Conservation (phyloP, 1,140 invertebrate species). For the Melitaea cinxia region DNA sequence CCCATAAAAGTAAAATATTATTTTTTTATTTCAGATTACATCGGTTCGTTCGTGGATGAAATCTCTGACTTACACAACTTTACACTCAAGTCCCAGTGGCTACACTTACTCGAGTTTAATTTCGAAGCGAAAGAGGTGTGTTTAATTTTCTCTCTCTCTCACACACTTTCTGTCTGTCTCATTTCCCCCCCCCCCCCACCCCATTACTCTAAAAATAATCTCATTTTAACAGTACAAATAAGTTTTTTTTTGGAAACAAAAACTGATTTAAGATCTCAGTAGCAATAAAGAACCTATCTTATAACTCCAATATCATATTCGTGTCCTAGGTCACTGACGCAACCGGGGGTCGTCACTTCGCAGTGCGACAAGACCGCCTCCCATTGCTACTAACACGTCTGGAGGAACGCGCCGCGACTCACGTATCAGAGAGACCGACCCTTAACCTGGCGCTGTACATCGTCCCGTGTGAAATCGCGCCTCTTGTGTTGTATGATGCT, state of each 20-base stretch:
- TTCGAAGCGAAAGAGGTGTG: constrained; percentile 83
- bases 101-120: constrained; percentile 91
- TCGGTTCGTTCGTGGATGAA: constrained; percentile 87
- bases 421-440: constrained; percentile 90
- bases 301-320: too few relatives aligned
- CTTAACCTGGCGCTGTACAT: constrained; percentile 94
- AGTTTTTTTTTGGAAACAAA: too few relatives aligned
- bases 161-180: too few relatives aligned
- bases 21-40: constrained; percentile 83
- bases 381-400: constrained; percentile 90
- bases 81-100: constrained; percentile 92
- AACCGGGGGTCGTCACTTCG: too few relatives aligned
- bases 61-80: constrained; percentile 87
- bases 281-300: too few relatives aligned
- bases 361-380: constrained; percentile 84
- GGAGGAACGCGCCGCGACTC: constrained; percentile 92
- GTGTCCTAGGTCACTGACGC: too few relatives aligned
- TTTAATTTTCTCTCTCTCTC: not conserved
- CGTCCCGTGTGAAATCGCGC: constrained; percentile 87
- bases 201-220: too few relatives aligned
- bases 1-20: not conserved
- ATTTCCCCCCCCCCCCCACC: too few relatives aligned
- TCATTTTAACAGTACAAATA: too few relatives aligned
- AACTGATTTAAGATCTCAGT: too few relatives aligned
- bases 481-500: constrained; percentile 86